Evolutionary conservation across 2,888 invertebrate genomes (phyloP).

Genomic region (Cosmorhoe ocellata): DNA sequence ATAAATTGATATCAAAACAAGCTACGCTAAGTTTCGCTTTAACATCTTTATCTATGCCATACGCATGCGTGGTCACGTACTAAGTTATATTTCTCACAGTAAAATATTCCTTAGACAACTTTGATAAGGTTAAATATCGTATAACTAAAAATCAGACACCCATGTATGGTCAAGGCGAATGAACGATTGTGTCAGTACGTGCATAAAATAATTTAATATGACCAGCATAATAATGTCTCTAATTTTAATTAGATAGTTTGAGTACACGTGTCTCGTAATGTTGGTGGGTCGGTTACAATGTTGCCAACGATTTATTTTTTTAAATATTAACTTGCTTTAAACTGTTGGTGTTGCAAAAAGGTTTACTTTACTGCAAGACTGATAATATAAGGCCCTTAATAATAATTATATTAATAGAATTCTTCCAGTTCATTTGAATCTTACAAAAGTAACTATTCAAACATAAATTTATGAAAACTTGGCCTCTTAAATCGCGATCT

Average conservation of each 20-base stretch:
- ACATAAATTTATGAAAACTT: no score
- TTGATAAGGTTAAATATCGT: conserved; percentile 17
- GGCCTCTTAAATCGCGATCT: no score
- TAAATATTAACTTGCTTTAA: no score
- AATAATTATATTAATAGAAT: no score
- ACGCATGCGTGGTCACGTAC: conserved; percentile 48
- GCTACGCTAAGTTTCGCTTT: conserved; percentile 39
- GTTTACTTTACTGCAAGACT: no score
- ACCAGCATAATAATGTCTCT: conserved; percentile 37
- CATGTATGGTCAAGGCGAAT: conserved; percentile 51
- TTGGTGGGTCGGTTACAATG: conserved; percentile 45
- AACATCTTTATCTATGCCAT: conserved; percentile 43
- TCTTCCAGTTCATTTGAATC: no score
- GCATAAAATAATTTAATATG: conserved; percentile 51
- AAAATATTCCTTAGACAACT: conserved; percentile 14
- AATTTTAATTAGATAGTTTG: conserved; percentile 29
- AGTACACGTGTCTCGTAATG: conserved; percentile 21
- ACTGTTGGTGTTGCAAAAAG: no score
- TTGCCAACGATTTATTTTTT: conserved; percentile 43
- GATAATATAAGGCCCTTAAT: no score
- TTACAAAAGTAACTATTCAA: no score
- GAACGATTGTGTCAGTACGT: conserved; percentile 65
- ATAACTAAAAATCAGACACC: conserved; percentile 34
- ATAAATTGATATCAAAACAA: conserved; percentile 39
- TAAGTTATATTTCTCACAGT: conserved; percentile 19